These are phyloP conservation scores for Empis stercorea DNA, from an alignment of 2,888 invertebrate species.

Conservation along the genomic window DNA sequence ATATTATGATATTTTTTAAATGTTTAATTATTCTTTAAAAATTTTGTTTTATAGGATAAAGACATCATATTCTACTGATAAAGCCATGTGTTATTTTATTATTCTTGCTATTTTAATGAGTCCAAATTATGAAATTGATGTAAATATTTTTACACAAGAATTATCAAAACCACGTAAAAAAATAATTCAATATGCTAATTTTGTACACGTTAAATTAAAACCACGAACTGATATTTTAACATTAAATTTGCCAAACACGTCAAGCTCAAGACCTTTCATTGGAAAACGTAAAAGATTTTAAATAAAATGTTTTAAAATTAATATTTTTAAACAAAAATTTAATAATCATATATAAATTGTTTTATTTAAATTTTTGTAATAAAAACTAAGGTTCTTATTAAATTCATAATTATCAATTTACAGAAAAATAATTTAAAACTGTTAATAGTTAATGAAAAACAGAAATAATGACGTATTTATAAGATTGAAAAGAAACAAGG, in stretches of 20 bases:
- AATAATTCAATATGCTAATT: constrained; percentile 24
- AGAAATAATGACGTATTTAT: too few relatives aligned
- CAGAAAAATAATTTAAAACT: too few relatives aligned
- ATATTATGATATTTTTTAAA: constrained; percentile 8
- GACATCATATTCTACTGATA: constrained; percentile 24
- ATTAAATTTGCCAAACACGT: constrained; percentile 22
- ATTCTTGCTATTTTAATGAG: constrained; percentile 24
- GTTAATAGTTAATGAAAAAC: too few relatives aligned
- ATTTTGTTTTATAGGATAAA: constrained; percentile 17
- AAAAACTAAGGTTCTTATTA: too few relatives aligned
- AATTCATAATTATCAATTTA: too few relatives aligned
- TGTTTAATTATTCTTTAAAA: neutral
- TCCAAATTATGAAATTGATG: constrained; percentile 23
- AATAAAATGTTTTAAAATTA: too few relatives aligned
- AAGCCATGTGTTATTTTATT: constrained; percentile 29
- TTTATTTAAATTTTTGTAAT: too few relatives aligned
- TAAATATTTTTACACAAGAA: constrained; percentile 20
- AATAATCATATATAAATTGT: too few relatives aligned
- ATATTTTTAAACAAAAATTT: too few relatives aligned
- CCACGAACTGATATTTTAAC: constrained; percentile 17
- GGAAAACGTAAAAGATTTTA: too few relatives aligned
- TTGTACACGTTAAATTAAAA: constrained; percentile 21
- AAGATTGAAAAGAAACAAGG: too few relatives aligned
- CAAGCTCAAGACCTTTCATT: neutral
- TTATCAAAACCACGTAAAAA: constrained; percentile 22